phyloP scores from a whole-genome alignment of 2,888 invertebrate genomes.

The Oconnorella tubifera region DNA sequence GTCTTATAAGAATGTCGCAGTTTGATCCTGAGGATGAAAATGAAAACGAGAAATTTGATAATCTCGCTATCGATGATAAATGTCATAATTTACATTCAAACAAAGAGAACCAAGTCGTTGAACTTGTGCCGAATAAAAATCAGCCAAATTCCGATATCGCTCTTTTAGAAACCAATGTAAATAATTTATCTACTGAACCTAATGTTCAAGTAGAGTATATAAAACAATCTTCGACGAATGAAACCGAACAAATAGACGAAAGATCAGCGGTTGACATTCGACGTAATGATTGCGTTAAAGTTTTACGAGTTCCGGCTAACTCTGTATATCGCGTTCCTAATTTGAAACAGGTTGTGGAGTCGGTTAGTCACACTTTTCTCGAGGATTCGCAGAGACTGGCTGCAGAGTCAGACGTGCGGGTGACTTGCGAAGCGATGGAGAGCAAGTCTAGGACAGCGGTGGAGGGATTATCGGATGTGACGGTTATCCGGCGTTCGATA shows the following conservation, averaged over 20 bases:
- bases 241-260: neutral
- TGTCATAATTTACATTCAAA: no score
- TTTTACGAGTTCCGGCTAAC: conserved; percentile 5
- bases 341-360: conserved; percentile 4
- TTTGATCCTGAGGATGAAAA: neutral
- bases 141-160: neutral
- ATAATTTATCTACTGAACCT: no score
- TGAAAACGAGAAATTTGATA: neutral
- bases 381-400: conserved; percentile 4
- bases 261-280: conserved; percentile 6
- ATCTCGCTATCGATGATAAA: neutral
- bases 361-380: conserved; percentile 9
- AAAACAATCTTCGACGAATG: neutral
- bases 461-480: conserved; percentile 5
- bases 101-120: neutral
- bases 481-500: conserved; percentile 10
- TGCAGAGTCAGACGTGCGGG: conserved; percentile 7
- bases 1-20: conserved; percentile 7
- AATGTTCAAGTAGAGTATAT: neutral
- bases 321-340: conserved; percentile 2
- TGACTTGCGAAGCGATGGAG: conserved; percentile 14
- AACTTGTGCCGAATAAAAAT: no score
- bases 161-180: no score
- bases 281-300: conserved; percentile 1
- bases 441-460: conserved; percentile 1